A percentile compares a stretch with the other conserved stretches of the same genome.
These are phyloP conservation scores for Pantherophis guttatus DNA, from an alignment of 2,113 vertebrate genomes.

Conservation along the genomic window DNA sequence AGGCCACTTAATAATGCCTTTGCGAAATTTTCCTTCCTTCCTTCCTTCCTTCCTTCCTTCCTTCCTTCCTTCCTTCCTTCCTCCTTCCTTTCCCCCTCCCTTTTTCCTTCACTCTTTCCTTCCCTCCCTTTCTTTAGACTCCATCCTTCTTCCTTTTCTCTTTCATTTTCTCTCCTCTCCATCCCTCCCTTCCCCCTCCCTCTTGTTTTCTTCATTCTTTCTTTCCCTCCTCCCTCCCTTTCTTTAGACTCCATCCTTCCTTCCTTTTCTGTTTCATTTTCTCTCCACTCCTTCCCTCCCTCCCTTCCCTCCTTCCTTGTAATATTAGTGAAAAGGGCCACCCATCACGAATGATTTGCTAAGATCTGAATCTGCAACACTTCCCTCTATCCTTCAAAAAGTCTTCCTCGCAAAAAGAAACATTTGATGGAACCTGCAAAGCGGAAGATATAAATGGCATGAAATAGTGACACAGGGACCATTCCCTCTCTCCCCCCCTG, in stretches of 20 bases:
- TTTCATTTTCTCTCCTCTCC: conserved; percentile 26
- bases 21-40: conserved; percentile 61
- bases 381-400: conserved; percentile 70
- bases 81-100: too few relatives aligned
- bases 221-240: neutral
- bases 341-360: conserved; percentile 80
- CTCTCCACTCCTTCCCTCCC: neutral
- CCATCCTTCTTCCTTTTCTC: neutral
- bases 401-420: conserved; percentile 55
- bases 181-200: neutral
- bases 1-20: conserved; percentile 69
- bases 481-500: neutral
- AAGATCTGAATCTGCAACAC: conserved; percentile 72
- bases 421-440: neutral
- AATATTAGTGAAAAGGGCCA: conserved; percentile 71
- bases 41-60: neutral
- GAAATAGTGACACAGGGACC: conserved; percentile 17
- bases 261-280: neutral
- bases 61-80: too few relatives aligned
- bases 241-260: neutral
- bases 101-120: neutral
- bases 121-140: too few relatives aligned
- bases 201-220: neutral
- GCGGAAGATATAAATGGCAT: conserved; percentile 28
- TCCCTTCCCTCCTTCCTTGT: neutral